Base-by-base conservation (phyloP, 2,113 vertebrate species). In the Plecturocebus donacophilus region DNA sequence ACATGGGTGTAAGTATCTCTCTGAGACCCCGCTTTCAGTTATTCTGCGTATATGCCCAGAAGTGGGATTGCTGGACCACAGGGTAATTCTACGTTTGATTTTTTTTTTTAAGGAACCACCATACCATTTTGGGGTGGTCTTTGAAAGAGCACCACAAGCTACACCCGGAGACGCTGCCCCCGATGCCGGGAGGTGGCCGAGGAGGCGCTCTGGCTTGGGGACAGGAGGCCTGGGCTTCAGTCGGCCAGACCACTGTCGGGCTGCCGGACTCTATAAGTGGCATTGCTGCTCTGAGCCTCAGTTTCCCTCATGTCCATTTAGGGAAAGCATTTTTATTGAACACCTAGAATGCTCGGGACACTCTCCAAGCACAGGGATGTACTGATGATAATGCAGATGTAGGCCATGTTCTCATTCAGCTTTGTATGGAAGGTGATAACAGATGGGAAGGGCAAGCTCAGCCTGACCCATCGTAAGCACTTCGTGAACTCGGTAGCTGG, bases 221-320 rank as follows among this genome's bases (percentile, higher is more conserved):
- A 20, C 49, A 1, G 90, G 93, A 17, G 84, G 49, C 42, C 20
- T 10, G 12, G 54, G 49, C 17, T 27, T 12, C n/a, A 11, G 4
- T 17, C 52, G 13, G 45, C 71, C 35, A 1, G 40, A 9, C 17
- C 8, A 5, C 6, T 6, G 35, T 21, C 19, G 3, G 40, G 58
- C 8, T 0, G 32, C 0, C 27, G 5, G 21, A 45, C 23, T 54
- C 13, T 0, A 6, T 0, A 2, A 12, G 47, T 5, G 56, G 21
- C 35, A 2, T 3, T 8, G 32, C 68, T 13, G 5, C 27, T n/a
- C 27, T 10, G 80, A 58, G 12, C 25, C 68, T 45, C 11, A 0
- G 7, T 27, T 75, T 56, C 91, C 64, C 42, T 87, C 81, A 17
- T 6, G 12, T 32, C 54, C 19, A 1, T 30, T 52, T 20, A 32